Percentiles rank a stretch among this genome's conserved stretches.
Evolutionary conservation across 1,140 invertebrate species (phyloP).

Genomic region (Cydia fagiglandana): DNA sequence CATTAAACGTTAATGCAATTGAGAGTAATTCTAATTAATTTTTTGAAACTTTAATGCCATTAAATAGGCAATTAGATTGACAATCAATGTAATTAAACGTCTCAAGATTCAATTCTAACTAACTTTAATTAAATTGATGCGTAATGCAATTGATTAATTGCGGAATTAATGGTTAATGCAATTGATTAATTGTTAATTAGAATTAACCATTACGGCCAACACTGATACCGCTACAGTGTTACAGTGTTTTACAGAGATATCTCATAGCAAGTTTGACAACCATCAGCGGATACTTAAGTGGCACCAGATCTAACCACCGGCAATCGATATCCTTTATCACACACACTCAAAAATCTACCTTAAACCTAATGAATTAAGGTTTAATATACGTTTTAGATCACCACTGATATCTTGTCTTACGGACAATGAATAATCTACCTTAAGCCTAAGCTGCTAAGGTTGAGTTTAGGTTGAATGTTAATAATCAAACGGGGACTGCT

Average conservation of each 20-base stretch:
- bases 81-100: too few relatives aligned
- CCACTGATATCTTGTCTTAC: neutral
- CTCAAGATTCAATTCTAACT: too few relatives aligned
- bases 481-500: constrained; percentile 36
- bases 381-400: constrained; percentile 39
- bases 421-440: neutral
- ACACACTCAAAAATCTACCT: neutral
- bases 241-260: constrained; percentile 3
- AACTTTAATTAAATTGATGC: too few relatives aligned
- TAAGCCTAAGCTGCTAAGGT: neutral
- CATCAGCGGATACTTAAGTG: constrained; percentile 23
- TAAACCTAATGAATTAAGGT: constrained; percentile 15
- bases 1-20: too few relatives aligned
- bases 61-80: too few relatives aligned
- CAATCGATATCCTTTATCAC: neutral
- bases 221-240: too few relatives aligned
- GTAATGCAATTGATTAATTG: too few relatives aligned
- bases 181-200: too few relatives aligned
- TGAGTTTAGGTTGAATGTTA: constrained; percentile 39
- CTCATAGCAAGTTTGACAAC: constrained; percentile 26
- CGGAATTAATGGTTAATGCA: too few relatives aligned
- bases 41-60: too few relatives aligned
- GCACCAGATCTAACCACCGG: constrained; percentile 6
- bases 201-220: too few relatives aligned
- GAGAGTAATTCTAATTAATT: too few relatives aligned